A percentile compares a stretch with the other conserved stretches of the same genome.
phyloP scores from a whole-genome alignment of 1,140 invertebrate genomes.

The Parapsyche elsis region DNA sequence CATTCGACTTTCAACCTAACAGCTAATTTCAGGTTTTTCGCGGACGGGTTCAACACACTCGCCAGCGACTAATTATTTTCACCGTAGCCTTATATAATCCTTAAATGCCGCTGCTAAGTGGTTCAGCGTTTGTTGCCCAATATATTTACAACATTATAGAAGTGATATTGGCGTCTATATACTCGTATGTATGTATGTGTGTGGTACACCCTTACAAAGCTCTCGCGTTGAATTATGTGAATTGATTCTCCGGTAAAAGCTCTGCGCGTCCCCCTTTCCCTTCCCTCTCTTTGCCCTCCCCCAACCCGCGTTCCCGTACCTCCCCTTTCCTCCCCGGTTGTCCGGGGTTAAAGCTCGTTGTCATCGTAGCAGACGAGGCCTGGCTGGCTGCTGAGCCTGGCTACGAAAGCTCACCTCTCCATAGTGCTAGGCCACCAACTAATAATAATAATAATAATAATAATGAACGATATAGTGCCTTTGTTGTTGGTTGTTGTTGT shows the following conservation, averaged over 20 bases:
- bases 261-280: slow-evolving; percentile 4
- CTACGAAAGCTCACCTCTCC: not conserved
- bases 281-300: not conserved
- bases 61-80: slow-evolving; percentile 7
- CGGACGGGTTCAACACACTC: too few species aligned
- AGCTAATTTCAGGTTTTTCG: not conserved
- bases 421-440: not conserved
- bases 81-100: not conserved
- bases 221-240: slow-evolving; percentile 51
- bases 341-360: slow-evolving; percentile 53
- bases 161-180: not conserved
- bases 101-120: slow-evolving; percentile 15
- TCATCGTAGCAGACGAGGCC: slow-evolving; percentile 44
- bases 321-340: slow-evolving; percentile 16
- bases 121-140: slow-evolving; percentile 3
- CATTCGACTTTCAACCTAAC: not conserved
- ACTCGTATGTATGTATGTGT: not conserved
- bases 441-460: not conserved
- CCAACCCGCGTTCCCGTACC: not conserved
- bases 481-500: slow-evolving; percentile 6
- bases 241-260: slow-evolving; percentile 53
- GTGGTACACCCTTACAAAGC: slow-evolving; percentile 32
- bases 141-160: slow-evolving; percentile 49
- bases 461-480: slow-evolving; percentile 26
- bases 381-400: slow-evolving; percentile 16